Evolutionary conservation across 1,140 invertebrate genomes (phyloP), one percentile per base, ranked within the genome.

Genomic region (Scaptomyza pallida): DNA sequence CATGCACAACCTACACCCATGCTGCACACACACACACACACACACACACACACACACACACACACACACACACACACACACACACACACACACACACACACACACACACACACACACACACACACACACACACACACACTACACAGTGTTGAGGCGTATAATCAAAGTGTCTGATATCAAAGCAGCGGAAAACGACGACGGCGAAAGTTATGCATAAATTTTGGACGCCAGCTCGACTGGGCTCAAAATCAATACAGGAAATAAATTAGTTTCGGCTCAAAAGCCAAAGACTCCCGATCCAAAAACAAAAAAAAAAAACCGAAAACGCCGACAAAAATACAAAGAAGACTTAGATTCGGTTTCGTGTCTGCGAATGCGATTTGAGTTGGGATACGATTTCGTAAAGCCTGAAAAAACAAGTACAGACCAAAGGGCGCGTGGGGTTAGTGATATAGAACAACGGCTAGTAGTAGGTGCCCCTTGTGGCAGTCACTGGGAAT

Each of bases 141-240:
- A 21, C 21, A 30, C 60, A 50, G 26, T 40, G 68, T 64, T 56
- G 73, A 86, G 78, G 74, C 78, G 82, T 86, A 52, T 78, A 86
- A 88, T 86, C 78, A 82, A 82, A 83, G 79, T 69, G 79, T 83
- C 76, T 75, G 70, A 74, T 78, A 78, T 82, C 70, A 82, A 85
- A 63, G 71, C 69, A 75, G 52, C 57, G 33, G 48, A 43, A 45
- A 30, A 30, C 26, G 26, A 30, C 26, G 6, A 17, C 65, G n/a
- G 40, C 47, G n/a, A 57, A 75, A 86, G 74, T 88, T 86, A 88
- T 88, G 81, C 82, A 86, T 86, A 86, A 80, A 86, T 88, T 86
- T 77, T 63, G 74, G 82, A 62, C 78, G 70, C 65, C 70, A 63
- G 56, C 56, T 45, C 59, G 67, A 78, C 82, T 69, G 51, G 47